A percentile compares a stretch with the other conserved stretches of the same genome.
phyloP scores from a whole-genome alignment of 64 coral and sea anemone species.

The Porites australiensis region DNA sequence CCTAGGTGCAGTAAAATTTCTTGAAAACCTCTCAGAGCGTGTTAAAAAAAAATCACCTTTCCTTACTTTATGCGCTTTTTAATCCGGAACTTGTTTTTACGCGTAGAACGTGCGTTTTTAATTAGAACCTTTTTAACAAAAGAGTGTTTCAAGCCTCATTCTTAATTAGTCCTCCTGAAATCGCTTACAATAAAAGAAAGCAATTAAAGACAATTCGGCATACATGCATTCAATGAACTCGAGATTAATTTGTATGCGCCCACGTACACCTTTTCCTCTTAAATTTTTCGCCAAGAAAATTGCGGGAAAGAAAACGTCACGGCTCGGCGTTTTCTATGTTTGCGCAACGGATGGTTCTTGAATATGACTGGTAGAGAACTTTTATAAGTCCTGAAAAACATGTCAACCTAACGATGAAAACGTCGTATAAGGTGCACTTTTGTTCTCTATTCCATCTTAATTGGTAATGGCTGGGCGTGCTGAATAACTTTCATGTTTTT shows the following conservation, averaged over 20 bases:
- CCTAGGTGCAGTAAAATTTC: background rate
- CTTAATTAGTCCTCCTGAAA: background rate
- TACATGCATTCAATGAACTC: background rate
- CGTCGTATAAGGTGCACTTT: background rate
- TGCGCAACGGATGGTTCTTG: background rate
- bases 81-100: background rate
- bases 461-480: too few relatives aligned
- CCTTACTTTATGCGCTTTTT: background rate
- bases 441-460: background rate
- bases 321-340: background rate
- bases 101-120: background rate
- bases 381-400: too few relatives aligned
- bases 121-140: background rate
- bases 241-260: background rate
- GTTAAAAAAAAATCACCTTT: background rate
- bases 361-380: too few relatives aligned
- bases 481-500: background rate
- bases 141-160: too few relatives aligned
- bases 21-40: background rate
- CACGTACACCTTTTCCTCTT: background rate
- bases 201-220: background rate
- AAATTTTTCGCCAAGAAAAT: background rate
- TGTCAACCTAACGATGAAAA: background rate
- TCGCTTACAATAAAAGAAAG: slow-evolving; percentile 1
- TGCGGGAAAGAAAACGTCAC: background rate